phyloP scores from a whole-genome alignment of 1,140 invertebrate species.

The Coboldia fuscipes region DNA sequence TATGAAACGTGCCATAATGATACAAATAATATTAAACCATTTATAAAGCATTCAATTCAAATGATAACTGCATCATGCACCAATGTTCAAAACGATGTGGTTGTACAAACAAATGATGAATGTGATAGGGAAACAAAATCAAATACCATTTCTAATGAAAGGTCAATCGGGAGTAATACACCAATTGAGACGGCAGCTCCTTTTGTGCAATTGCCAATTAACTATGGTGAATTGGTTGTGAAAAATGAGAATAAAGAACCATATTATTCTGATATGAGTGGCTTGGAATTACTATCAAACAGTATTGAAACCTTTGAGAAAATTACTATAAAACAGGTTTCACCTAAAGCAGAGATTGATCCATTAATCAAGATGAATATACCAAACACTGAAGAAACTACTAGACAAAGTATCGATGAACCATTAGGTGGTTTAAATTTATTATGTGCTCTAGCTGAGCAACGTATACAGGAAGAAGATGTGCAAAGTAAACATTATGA shows the following conservation, averaged over 20 bases:
- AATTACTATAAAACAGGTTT: conserved; percentile 15
- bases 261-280: conserved; percentile 36
- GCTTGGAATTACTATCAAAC: conserved; percentile 57
- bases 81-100: no score
- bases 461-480: conserved; percentile 55
- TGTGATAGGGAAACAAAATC: no score
- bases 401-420: conserved; percentile 21
- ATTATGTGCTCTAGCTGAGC: conserved; percentile 65
- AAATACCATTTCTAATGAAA: no score
- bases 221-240: conserved; percentile 1
- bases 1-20: no score
- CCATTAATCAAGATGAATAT: conserved; percentile 8
- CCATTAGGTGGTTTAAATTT: conserved; percentile 50
- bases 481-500: conserved; percentile 19
- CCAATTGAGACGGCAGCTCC: no score
- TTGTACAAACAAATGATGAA: no score
- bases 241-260: background rate
- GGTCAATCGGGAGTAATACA: no score
- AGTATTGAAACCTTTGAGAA: conserved; percentile 53
- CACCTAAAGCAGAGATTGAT: no score
- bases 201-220: no score
- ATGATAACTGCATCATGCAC: no score
- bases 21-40: no score
- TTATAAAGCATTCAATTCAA: no score
- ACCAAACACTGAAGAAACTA: conserved; percentile 1